Base-by-base conservation (phyloP, 2,888 invertebrate genomes). In the Orchestes rusci region DNA sequence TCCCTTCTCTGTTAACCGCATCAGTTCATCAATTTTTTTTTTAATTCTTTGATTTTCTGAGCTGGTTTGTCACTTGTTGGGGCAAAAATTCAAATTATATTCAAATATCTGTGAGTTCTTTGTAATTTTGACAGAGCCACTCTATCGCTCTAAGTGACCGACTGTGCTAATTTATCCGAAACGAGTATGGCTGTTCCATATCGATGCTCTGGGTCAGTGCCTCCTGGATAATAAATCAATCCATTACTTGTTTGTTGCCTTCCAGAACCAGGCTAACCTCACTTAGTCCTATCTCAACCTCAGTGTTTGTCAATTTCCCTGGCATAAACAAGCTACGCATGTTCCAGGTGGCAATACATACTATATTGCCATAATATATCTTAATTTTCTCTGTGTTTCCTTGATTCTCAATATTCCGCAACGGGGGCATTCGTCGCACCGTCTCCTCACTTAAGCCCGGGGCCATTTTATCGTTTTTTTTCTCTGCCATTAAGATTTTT, bases 261-360 rank as follows among this genome's bases (percentile, higher is more conserved):
- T 39, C 46, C 50, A 12, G 40, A 43, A 2, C 45, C 43, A 23
- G 23, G 10, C 23, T 23, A 10, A 23, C 23, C 10, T 23, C 23
- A 50, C 48, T 13, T 3, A 7, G 12, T 16, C 39, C 49, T 18
- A 50, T 51, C 23, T 50, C 48, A 16, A 10, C 19, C 20, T 43
- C 44, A 5, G 15, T 13, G 16, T 44, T 44, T 1, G 39, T 33
- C 10, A 44, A 15, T 44, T 44, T 44, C 15, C 33, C 33, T 5
- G 39, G 3, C 44, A 39, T 44, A 16, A 44, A 44, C 2, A 44
- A 16, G 27, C 39, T 44, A 12, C 39, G 16, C 32, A 32, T 20
- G 39, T 39, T 44, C 30, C 27, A 41, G 8, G 33, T 41, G 8
- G 23, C 23, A 23, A 23, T 23, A 10, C 10, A 23, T 23, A 23